phyloP scores from a whole-genome alignment of 2,113 vertebrate genomes.

The Tragelaphus strepsiceros region DNA sequence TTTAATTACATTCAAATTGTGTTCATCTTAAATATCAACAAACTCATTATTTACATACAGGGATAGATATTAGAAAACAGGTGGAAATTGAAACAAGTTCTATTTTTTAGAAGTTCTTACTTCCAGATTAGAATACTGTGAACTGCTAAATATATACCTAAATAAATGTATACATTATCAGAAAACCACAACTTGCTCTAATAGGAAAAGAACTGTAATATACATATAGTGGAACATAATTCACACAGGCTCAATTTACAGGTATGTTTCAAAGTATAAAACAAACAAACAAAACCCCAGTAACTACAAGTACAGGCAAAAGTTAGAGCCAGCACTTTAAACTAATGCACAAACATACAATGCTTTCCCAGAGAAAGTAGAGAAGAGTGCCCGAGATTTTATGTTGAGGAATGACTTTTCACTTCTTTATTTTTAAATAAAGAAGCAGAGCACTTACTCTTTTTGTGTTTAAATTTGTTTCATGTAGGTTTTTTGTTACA shows the following conservation, averaged over 20 bases:
- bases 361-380: slow-evolving; percentile 35
- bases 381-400: slow-evolving; percentile 12
- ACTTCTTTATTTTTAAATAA: slow-evolving; percentile 26
- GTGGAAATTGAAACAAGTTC: slow-evolving; percentile 64
- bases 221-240: slow-evolving; percentile 55
- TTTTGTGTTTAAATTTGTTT: slow-evolving; percentile 27
- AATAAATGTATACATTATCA: slow-evolving; percentile 42
- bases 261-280: slow-evolving; percentile 23
- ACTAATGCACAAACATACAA: slow-evolving; percentile 18
- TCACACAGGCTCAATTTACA: slow-evolving; percentile 39
- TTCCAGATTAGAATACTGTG: slow-evolving; percentile 55
- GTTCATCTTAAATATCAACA: slow-evolving; percentile 57
- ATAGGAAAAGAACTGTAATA: slow-evolving; percentile 45
- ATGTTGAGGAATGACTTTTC: slow-evolving; percentile 28
- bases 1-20: slow-evolving; percentile 66
- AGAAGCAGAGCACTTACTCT: neutral
- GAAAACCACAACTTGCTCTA: slow-evolving; percentile 49
- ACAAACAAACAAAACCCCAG: neutral
- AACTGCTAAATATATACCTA: slow-evolving; percentile 42
- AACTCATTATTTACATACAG: slow-evolving; percentile 54
- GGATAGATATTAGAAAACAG: slow-evolving; percentile 54
- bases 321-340: slow-evolving; percentile 2
- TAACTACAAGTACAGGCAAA: slow-evolving; percentile 41
- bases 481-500: neutral
- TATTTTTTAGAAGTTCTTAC: slow-evolving; percentile 51